Evolutionary conservation across 2,888 invertebrate species (phyloP).

Genomic region (Cephus runcator): DNA sequence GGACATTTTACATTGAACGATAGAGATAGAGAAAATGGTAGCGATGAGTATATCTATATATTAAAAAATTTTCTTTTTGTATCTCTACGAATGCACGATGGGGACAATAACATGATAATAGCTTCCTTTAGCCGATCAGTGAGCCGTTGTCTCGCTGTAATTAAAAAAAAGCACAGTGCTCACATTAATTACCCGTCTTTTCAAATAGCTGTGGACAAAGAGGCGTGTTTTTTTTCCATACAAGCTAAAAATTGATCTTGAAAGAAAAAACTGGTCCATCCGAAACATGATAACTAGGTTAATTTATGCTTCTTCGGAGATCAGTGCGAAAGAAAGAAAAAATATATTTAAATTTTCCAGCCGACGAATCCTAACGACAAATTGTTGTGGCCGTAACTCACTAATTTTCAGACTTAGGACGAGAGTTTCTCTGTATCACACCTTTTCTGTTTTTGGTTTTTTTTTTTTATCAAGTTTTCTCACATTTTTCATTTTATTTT

Average conservation of each 20-base stretch:
- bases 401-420: not conserved
- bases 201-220: not conserved
- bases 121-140: constrained; percentile 62
- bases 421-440: not conserved
- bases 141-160: constrained; percentile 64
- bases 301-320: not conserved
- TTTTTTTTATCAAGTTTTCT: constrained; percentile 11
- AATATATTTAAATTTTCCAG: not conserved
- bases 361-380: not conserved
- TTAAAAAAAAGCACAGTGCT: constrained; percentile 43
- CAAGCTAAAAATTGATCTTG: no score
- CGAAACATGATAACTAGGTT: not conserved
- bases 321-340: not conserved
- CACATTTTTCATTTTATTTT: constrained; percentile 9
- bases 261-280: not conserved
- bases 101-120: constrained; percentile 58
- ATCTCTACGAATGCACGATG: constrained; percentile 33
- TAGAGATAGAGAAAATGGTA: not conserved
- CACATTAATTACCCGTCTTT: not conserved
- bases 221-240: constrained; percentile 19
- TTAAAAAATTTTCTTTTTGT: not conserved
- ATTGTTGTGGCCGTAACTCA: not conserved
- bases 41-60: not conserved
- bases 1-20: not conserved
- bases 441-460: not conserved